A percentile compares a stretch with the other conserved stretches of the same genome.
These are phyloP conservation scores for Cylloceria caligata DNA, from an alignment of 2,888 invertebrate species.

Conservation along the genomic window DNA sequence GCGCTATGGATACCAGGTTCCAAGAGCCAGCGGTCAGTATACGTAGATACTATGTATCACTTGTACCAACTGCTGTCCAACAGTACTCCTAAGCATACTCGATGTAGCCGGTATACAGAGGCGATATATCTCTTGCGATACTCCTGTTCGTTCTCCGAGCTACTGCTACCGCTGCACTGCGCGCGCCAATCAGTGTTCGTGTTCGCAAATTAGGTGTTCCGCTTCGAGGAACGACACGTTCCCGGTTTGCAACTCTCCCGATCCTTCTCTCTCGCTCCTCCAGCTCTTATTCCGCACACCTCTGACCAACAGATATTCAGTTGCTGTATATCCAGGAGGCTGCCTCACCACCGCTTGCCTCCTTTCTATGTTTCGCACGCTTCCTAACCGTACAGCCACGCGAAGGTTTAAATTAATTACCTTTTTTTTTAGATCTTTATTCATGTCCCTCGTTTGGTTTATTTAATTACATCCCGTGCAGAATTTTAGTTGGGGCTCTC, in stretches of 20 bases:
- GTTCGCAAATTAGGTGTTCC: slow-evolving; percentile 67
- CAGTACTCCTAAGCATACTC: slow-evolving; percentile 12
- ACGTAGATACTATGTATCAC: slow-evolving; percentile 8
- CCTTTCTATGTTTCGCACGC: slow-evolving; percentile 16
- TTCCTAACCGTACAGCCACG: background rate
- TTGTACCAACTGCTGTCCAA: slow-evolving; percentile 4
- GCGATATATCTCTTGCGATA: slow-evolving; percentile 52
- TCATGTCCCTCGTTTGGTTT: too few relatives aligned
- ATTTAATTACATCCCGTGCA: too few relatives aligned
- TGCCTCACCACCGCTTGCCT: background rate
- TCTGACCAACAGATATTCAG: background rate
- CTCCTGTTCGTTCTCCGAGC: slow-evolving; percentile 35
- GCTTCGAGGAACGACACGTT: slow-evolving; percentile 61
- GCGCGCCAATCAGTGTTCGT: slow-evolving; percentile 62
- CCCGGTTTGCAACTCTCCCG: slow-evolving; percentile 41
- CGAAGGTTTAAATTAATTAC: background rate
- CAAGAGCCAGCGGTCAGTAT: slow-evolving; percentile 3
- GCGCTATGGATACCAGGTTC: background rate
- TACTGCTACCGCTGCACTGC: slow-evolving; percentile 41
- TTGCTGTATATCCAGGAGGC: background rate
- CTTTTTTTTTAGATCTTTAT: background rate
- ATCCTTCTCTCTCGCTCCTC: background rate
- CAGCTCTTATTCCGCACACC: background rate
- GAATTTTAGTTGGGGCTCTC: too few relatives aligned
- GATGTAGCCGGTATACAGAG: slow-evolving; percentile 11